Base-by-base conservation (phyloP, 2,888 invertebrate genomes). In the Amorpha juglandis region DNA sequence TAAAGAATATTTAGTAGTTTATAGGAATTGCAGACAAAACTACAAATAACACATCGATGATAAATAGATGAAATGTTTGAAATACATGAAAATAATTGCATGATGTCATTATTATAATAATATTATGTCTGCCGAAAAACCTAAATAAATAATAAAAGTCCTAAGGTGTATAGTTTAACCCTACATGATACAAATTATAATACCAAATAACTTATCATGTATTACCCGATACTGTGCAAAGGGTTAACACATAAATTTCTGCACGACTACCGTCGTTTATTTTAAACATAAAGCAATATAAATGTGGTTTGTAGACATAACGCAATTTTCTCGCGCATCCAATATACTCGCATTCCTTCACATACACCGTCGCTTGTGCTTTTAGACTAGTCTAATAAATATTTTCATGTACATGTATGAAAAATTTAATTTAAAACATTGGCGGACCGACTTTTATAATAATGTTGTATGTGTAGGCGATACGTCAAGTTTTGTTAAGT, bases 251-350 rank as follows among this genome's bases (percentile, higher is more conserved):
- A 45, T 45, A 45, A 45, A 45, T 45, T 45, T 38, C n/a, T 38
- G 4, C 6, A 38, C 16, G 19, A 11, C 58, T 58, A 38, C 16
- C 19, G 38, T 55, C 35, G 38, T 58, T 19, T 42, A 58, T 38
- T 42, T 58, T 19, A 58, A 42, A 42, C 58, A 42, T 42, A 55
- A 55, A 55, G 16, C 19, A 58, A 58, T 58, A 42, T 58, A 58
- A 58, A 58, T 58, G 38, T 38, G 38, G 58, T 58, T 42, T 19
- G 19, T 42, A 58, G 58, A 58, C 38, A 58, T 42, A 58, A 42
- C 19, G 58, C 42, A 58, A 58, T 58, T 58, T 58, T 58, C 58
- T 58, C 19, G 16, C 58, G 58, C 58, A 19, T 58, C 42, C 38
- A 58, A 58, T 58, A 58, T 42, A 16, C 12, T 58, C 42, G 12